phyloP scores from a whole-genome alignment of 2,888 invertebrate genomes.

The Balanococcus diminutus region DNA sequence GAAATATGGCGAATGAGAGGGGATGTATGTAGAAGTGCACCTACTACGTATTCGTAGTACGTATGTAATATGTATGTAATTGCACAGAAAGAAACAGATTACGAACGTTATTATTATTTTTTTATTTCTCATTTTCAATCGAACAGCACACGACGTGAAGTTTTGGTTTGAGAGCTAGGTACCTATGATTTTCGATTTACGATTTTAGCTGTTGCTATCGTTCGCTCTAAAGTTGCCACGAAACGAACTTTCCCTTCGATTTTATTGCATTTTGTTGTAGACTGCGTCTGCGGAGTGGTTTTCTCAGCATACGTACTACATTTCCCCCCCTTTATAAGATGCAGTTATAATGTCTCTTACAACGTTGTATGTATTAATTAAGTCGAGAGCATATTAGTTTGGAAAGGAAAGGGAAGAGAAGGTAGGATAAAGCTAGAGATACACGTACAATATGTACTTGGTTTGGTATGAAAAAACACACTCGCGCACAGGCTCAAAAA shows the following conservation, averaged over 20 bases:
- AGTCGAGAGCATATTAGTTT: not conserved
- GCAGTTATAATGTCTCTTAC: not conserved
- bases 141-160: too few species aligned
- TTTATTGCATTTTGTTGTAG: not conserved
- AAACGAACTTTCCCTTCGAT: too few species aligned
- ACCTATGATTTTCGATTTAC: too few species aligned
- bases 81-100: too few species aligned
- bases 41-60: not conserved
- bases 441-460: not conserved
- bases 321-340: not conserved
- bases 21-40: not conserved
- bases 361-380: not conserved
- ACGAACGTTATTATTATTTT: not conserved
- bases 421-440: not conserved
- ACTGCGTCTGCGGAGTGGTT: too few species aligned
- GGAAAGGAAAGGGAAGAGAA: not conserved
- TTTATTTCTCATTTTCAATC: not conserved
- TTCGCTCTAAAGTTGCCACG: too few species aligned
- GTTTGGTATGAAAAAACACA: not conserved
- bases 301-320: too few species aligned
- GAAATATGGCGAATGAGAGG: not conserved
- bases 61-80: not conserved
- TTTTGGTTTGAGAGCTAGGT: too few species aligned
- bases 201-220: too few species aligned
- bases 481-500: too few species aligned